Evolutionary conservation across 2,113 vertebrate species (phyloP).

Genomic region (Nettapus auritus): DNA sequence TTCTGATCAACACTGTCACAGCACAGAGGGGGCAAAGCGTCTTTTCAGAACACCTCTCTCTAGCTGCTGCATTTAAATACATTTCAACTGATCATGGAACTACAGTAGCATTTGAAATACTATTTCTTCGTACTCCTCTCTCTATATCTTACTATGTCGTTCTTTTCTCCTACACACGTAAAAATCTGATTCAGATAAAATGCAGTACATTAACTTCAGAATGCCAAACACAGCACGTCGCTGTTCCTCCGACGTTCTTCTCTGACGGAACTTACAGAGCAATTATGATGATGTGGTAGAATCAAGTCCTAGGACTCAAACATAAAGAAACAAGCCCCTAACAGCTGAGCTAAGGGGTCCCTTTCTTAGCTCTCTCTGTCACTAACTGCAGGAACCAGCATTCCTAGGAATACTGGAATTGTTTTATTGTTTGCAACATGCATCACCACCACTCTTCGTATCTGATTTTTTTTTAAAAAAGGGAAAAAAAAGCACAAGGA

Average conservation of each 20-base stretch:
- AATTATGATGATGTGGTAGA: not conserved
- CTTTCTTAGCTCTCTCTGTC: not conserved
- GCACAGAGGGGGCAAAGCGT: not conserved
- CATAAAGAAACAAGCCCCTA: not conserved
- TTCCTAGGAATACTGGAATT: not conserved
- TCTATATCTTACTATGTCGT: accelerated
- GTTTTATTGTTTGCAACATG: accelerated
- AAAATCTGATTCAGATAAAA: not conserved
- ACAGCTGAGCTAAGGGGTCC: not conserved
- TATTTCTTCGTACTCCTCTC: not conserved
- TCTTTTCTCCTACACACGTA: accelerated
- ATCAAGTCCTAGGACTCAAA: not conserved
- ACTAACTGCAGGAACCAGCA: not conserved
- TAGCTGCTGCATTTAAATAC: not conserved
- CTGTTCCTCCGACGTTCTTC: not conserved
- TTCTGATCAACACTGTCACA: not conserved
- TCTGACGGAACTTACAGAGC: not conserved
- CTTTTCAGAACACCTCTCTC: not conserved
- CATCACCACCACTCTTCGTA: not conserved
- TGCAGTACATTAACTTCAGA: not conserved
- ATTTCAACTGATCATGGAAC: not conserved
- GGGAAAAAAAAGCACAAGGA: not conserved
- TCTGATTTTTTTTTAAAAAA: not conserved
- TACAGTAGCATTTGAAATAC: not conserved
- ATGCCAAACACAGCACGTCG: not conserved